A percentile compares a stretch with the other conserved stretches of the same genome.
phyloP scores from a whole-genome alignment of 64 coral and sea anemone genomes.

The Dendrophyllia cribrosa region DNA sequence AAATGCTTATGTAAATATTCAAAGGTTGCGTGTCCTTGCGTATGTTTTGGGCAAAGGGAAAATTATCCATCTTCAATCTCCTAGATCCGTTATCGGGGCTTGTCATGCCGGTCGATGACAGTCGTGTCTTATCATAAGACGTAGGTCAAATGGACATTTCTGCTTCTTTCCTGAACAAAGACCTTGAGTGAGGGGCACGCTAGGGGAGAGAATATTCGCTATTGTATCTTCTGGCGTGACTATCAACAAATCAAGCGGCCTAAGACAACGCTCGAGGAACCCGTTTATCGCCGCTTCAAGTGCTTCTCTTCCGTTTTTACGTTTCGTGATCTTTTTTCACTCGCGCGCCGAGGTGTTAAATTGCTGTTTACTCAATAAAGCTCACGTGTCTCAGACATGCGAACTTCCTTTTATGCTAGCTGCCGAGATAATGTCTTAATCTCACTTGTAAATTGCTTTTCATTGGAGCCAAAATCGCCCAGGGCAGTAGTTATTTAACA shows the following conservation, averaged over 20 bases:
- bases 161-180: slow-evolving; percentile 7
- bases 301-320: background rate
- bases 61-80: slow-evolving; percentile 46
- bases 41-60: slow-evolving; percentile 44
- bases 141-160: slow-evolving; percentile 41
- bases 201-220: slow-evolving; percentile 31
- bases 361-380: slow-evolving; percentile 69
- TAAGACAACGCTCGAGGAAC: background rate
- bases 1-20: slow-evolving; percentile 49
- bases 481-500: slow-evolving; percentile 1
- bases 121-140: slow-evolving; percentile 9
- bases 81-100: slow-evolving; percentile 43
- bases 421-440: slow-evolving; percentile 20
- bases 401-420: slow-evolving; percentile 11
- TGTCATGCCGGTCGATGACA: slow-evolving; percentile 46
- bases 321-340: slow-evolving; percentile 57
- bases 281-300: background rate
- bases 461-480: slow-evolving; percentile 10
- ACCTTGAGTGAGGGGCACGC: background rate
- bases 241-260: background rate
- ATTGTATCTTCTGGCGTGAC: slow-evolving; percentile 45
- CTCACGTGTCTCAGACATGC: slow-evolving; percentile 25
- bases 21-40: slow-evolving; percentile 49
- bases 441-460: slow-evolving; percentile 29
- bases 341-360: slow-evolving; percentile 73